phyloP scores from a whole-genome alignment of 2,888 invertebrate genomes.

The Rhingia campestris region DNA sequence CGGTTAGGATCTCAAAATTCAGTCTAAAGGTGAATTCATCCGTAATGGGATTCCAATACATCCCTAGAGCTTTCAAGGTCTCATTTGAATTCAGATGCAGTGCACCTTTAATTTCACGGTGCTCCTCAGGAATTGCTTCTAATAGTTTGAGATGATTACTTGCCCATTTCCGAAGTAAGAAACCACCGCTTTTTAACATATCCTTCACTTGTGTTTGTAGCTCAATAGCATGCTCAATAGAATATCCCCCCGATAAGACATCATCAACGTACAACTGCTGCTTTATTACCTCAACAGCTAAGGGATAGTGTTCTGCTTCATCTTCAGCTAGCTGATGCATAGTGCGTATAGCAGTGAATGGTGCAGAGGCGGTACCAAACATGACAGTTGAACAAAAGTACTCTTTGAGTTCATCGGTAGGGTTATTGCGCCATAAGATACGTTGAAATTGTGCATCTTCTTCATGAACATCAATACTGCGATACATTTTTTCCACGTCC shows the following conservation, averaged over 20 bases:
- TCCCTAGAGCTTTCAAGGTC: conserved; percentile 46
- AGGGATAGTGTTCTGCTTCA: conserved; percentile 24
- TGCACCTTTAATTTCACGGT: conserved; percentile 15
- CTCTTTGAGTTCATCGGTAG: conserved; percentile 20
- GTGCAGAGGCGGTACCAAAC: conserved; percentile 40
- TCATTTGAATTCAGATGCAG: conserved; percentile 33
- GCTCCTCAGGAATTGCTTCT: conserved; percentile 14
- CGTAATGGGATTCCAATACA: conserved; percentile 40
- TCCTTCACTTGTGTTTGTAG: conserved; percentile 2
- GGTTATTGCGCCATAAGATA: conserved; percentile 23
- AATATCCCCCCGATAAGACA: conserved; percentile 18
- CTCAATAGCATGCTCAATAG: conserved; percentile 1
- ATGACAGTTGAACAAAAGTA: conserved; percentile 41
- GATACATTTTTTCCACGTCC: conserved; percentile 45
- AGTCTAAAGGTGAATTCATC: conserved; percentile 41
- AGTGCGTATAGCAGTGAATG: conserved; percentile 42
- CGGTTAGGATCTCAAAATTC: conserved; percentile 19
- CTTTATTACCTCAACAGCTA: conserved; percentile 9
- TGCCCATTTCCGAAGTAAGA: conserved; percentile 47
- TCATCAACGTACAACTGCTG: conserved; percentile 34
- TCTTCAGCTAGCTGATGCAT: conserved; percentile 42
- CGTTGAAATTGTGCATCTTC: conserved; percentile 48
- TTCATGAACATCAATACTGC: conserved; percentile 37
- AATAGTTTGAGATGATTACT: conserved; percentile 20
- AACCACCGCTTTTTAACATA: conserved; percentile 22